Evolutionary conservation across 2,113 vertebrate species (phyloP).

Genomic region (Tetrao urogallus): DNA sequence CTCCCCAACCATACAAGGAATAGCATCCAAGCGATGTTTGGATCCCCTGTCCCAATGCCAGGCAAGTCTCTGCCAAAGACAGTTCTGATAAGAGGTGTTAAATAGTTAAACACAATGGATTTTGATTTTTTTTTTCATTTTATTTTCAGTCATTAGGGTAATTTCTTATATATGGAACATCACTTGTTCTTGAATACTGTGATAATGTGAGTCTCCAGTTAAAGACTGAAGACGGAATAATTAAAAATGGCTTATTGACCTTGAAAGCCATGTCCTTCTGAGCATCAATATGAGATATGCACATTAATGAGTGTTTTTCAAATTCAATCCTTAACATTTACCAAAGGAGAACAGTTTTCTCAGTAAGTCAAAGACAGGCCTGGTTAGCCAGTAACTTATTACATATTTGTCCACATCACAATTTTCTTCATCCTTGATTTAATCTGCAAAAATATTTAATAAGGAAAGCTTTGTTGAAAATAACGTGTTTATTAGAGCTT

Average conservation of each 20-base stretch:
- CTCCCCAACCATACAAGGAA: neutral
- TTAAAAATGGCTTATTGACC: slow-evolving; percentile 28
- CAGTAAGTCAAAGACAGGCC: neutral
- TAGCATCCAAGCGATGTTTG: neutral
- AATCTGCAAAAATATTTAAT: neutral
- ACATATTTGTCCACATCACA: neutral
- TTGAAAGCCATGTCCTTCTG: slow-evolving; percentile 1
- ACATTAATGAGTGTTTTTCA: slow-evolving; percentile 47
- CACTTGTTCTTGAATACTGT: neutral
- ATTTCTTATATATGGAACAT: neutral
- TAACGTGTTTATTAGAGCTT: neutral
- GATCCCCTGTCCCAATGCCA: neutral
- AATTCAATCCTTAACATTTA: slow-evolving; percentile 44
- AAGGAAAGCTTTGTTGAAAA: neutral
- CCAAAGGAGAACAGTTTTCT: slow-evolving; percentile 21
- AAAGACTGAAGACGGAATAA: slow-evolving; percentile 24
- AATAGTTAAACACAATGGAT: neutral
- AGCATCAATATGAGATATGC: neutral
- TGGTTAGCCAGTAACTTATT: neutral
- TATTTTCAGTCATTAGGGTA: neutral
- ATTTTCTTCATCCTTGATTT: neutral
- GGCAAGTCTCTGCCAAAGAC: neutral
- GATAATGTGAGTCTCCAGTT: neutral
- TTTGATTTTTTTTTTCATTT: neutral
- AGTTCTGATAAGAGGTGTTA: neutral